Evolutionary conservation across 1,140 invertebrate genomes (phyloP).

Genomic region (fruit fly (Drosophila melanogaster)): Release_6_plus_ISO1_MT NC_004354.4:15345001-15345500

Average conservation of each 20-base stretch:
- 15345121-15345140: too few relatives aligned
- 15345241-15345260: constrained; percentile 4
- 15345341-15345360: not conserved
- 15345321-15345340: not conserved
- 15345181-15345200: too few relatives aligned
- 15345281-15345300: not conserved
- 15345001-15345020: too few relatives aligned
- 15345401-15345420: constrained; percentile 36
- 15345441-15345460: too few relatives aligned
- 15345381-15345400: not conserved
- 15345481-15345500: constrained; percentile 28
- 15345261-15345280: constrained; percentile 8
- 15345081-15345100: too few relatives aligned
- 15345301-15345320: not conserved
- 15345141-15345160: not conserved
- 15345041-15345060: too few relatives aligned
- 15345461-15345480: too few relatives aligned
- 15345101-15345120: too few relatives aligned
- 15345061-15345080: too few relatives aligned
- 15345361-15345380: constrained; percentile 6
- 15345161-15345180: too few relatives aligned
- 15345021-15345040: too few relatives aligned
- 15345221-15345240: constrained; percentile 1
- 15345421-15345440: constrained; percentile 11
- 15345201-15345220: too few relatives aligned